Evolutionary conservation across 1,140 invertebrate genomes (phyloP).

Genomic region (Eulimnadia texana): DNA sequence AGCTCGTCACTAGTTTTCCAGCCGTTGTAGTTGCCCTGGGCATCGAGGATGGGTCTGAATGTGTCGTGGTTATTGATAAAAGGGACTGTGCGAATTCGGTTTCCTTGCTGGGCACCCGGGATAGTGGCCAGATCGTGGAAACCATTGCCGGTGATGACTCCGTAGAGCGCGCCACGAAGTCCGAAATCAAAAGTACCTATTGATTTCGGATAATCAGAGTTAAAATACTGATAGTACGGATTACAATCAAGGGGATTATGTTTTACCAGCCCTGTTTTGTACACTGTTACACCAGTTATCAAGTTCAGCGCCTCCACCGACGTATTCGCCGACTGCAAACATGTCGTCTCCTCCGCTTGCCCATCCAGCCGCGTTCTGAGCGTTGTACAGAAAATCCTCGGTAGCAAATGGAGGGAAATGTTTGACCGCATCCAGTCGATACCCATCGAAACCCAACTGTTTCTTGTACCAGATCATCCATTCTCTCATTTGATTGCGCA

Average conservation of each 20-base stretch:
- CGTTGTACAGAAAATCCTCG: conserved; percentile 6
- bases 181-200: conserved; percentile 10
- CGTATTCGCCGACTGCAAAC: conserved; percentile 7
- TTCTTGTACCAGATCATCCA: conserved; percentile 10
- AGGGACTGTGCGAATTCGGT: not conserved
- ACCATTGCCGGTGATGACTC: conserved; percentile 3
- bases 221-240: not conserved
- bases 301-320: conserved; percentile 1
- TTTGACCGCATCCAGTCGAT: conserved; percentile 9
- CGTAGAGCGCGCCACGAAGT: not conserved
- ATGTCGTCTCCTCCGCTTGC: conserved; percentile 1
- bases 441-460: conserved; percentile 3
- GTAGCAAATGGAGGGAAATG: not conserved
- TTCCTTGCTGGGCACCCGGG: not conserved
- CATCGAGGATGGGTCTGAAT: not conserved
- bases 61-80: conserved; percentile 9
- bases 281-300: conserved; percentile 9
- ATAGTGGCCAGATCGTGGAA: not conserved
- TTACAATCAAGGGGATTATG: no score
- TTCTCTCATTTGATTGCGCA: not conserved
- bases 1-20: not conserved
- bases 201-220: not conserved
- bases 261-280: not conserved
- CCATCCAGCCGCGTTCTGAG: not conserved
- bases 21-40: conserved; percentile 8